phyloP scores from a whole-genome alignment of 2,888 invertebrate genomes.

The Epinotia ramella region DNA sequence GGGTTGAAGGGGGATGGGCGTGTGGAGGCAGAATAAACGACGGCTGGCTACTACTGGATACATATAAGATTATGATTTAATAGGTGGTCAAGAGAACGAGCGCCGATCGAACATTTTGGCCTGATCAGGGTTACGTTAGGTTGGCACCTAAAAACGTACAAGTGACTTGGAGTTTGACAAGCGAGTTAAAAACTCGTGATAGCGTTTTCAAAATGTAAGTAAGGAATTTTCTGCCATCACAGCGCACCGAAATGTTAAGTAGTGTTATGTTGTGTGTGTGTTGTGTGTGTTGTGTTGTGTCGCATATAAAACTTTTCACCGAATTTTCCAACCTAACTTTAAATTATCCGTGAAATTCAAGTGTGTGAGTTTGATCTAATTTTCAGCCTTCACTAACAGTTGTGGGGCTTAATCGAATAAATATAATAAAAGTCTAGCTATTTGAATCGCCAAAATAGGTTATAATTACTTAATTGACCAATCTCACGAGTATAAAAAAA shows the following conservation, averaged over 20 bases:
- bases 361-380: conserved; percentile 19
- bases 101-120: not conserved
- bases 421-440: too few relatives aligned
- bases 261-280: too few relatives aligned
- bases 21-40: conserved; percentile 14
- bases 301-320: too few relatives aligned
- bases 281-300: too few relatives aligned
- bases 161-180: too few relatives aligned
- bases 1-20: conserved; percentile 36
- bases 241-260: too few relatives aligned
- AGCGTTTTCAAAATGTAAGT: not conserved
- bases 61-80: conserved; percentile 43
- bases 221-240: not conserved
- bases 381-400: conserved; percentile 6
- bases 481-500: too few relatives aligned
- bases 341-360: not conserved
- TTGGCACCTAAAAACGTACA: not conserved
- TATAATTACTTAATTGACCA: too few relatives aligned
- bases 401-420: conserved; percentile 23
- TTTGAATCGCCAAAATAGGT: too few relatives aligned
- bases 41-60: not conserved
- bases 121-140: not conserved
- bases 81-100: not conserved
- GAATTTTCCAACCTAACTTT: not conserved
- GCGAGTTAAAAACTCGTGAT: not conserved